These are phyloP conservation scores for Conus ventricosus DNA, from an alignment of 1,140 invertebrate genomes.

Conservation along the genomic window DNA sequence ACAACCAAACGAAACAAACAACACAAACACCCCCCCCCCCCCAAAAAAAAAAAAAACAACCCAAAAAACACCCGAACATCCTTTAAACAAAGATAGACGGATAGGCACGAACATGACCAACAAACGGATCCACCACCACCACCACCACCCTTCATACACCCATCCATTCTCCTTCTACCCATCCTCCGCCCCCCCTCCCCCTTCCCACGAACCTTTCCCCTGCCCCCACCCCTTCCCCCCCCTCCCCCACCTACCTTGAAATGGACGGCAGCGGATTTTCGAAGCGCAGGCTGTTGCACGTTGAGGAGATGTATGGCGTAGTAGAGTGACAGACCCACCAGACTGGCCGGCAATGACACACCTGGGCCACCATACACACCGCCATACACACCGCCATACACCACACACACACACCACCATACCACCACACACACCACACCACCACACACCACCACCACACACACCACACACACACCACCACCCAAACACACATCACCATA, in stretches of 20 bases:
- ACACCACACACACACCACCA: too few relatives aligned
- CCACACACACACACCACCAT: background rate
- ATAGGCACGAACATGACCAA: too few relatives aligned
- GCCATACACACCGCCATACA: background rate
- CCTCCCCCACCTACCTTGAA: conserved; percentile 46
- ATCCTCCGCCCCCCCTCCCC: background rate
- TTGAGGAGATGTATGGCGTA: conserved; percentile 54
- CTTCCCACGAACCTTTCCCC: too few relatives aligned
- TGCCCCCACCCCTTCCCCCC: background rate
- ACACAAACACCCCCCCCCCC: too few relatives aligned
- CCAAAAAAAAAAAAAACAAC: too few relatives aligned
- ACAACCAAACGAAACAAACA: too few relatives aligned
- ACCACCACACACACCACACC: background rate
- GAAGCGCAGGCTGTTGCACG: conserved; percentile 48
- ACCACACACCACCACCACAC: too few relatives aligned
- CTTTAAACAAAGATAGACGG: too few relatives aligned
- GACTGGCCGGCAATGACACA: conserved; percentile 41
- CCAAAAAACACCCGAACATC: too few relatives aligned
- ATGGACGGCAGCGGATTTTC: conserved; percentile 54
- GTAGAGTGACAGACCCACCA: conserved; percentile 54
- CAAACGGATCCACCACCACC: too few relatives aligned
- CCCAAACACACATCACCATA: too few relatives aligned
- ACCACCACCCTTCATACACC: background rate
- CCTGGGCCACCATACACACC: conserved; percentile 26
- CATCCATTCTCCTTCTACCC: background rate